Conservation (phyloP, 37 sponge, comb jelly and placozoan species). For the Mnemiopsis leidyi region DNA sequence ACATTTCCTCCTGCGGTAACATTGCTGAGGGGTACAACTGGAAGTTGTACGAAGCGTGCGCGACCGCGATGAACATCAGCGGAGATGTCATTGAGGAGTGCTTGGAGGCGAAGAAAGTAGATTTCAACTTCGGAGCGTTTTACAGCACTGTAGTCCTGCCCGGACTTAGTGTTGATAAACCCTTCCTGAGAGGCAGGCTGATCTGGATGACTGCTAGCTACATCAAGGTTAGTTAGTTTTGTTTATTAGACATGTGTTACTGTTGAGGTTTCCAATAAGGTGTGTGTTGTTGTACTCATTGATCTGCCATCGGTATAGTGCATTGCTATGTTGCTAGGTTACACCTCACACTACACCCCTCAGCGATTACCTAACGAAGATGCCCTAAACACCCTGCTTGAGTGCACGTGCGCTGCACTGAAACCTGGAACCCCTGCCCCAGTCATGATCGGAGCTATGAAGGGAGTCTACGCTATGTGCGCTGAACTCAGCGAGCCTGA, state of each 20-base stretch:
- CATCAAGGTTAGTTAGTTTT: not conserved
- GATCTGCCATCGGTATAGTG: too few species aligned
- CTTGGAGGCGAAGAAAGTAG: slow-evolving; percentile 4
- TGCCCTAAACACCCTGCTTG: slow-evolving; percentile 4
- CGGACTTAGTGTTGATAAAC: not conserved
- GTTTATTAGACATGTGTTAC: too few species aligned
- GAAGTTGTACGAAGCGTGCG: slow-evolving; percentile 42
- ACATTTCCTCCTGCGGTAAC: not conserved
- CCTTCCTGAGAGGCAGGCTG: not conserved
- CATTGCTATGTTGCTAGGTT: too few species aligned
- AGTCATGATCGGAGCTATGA: slow-evolving; percentile 42
- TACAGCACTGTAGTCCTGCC: slow-evolving; percentile 17
- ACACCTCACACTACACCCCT: too few species aligned
- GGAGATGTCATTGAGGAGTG: slow-evolving; percentile 35
- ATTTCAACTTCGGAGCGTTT: slow-evolving; percentile 12
- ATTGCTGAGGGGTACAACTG: slow-evolving; percentile 15
- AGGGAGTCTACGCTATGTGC: slow-evolving; percentile 28
- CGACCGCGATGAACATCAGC: slow-evolving; percentile 46
- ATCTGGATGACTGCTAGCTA: slow-evolving; percentile 10
- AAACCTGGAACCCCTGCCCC: not conserved
- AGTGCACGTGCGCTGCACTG: not conserved
- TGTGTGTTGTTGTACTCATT: too few species aligned
- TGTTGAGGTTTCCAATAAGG: too few species aligned
- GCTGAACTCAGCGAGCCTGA: not conserved
- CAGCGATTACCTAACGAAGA: not conserved